Base-by-base conservation (phyloP, 1,140 invertebrate species). In the Drosophila burlai region DNA sequence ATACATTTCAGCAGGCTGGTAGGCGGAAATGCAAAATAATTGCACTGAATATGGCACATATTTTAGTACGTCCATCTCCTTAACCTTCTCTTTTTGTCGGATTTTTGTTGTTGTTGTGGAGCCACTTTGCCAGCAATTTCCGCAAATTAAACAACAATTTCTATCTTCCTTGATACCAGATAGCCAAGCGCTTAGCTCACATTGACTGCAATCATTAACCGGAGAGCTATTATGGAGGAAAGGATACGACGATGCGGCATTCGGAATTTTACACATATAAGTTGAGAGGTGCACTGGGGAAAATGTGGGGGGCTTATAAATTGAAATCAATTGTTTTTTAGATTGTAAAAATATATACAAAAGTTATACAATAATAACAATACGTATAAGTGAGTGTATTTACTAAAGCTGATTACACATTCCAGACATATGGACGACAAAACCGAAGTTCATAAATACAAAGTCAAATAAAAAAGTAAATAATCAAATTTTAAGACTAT, bases 91-190 rank as follows among this genome's bases (percentile, higher is more conserved):
- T 42, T 68, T 54, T 26, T 57, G 34, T 55, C 1, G 15, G 36
- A n/a, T 58, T 26, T n/a, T 11, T 45, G 16, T 13, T 16, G 55
- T 8, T 45, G 26, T 61, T 78, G 36, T 49, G 40, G 50, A 40
- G 69, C 54, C 83, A 78, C 79, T 86, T 76, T 78, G 68, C 74
- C 69, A 75, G 68, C 84, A 89, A 89, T 89, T 89, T 89, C 84
- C 84, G 84, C 84, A 89, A 89, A 89, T 89, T 89, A 89, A 89
- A 81, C 65, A 79, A 76, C 84, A 80, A 89, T 87, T 83, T 87
- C 84, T 89, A 84, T 83, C 73, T 84, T 84, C 81, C 83, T 63
- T 62, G 68, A 87, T 80, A 75, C 81, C 83, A 74, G 73, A 47
- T 57, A 68, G 71, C 26, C 65, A 47, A 80, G 80, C 79, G 84